Percentiles rank a stretch among this genome's conserved stretches.
These are phyloP conservation scores for Megaptera novaeangliae DNA, from an alignment of 2,113 vertebrate genomes.

Conservation along the genomic window DNA sequence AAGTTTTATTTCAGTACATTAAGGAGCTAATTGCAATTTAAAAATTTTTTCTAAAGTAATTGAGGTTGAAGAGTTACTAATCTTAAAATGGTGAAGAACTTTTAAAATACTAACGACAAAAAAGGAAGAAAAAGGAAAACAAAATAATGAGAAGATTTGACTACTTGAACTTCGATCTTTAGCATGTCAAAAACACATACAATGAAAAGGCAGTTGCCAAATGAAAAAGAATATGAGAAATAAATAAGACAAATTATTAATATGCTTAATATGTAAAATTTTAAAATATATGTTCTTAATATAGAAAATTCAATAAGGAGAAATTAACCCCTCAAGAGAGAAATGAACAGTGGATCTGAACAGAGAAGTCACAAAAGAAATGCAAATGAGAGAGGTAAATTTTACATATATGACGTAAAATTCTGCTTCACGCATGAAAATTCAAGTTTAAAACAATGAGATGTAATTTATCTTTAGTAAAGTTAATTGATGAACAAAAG, in stretches of 20 bases:
- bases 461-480: background rate
- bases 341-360: background rate
- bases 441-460: background rate
- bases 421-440: background rate
- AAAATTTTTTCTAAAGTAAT: background rate
- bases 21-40: background rate
- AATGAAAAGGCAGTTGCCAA: background rate
- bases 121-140: background rate
- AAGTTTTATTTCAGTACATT: background rate
- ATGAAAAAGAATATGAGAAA: background rate
- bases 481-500: background rate
- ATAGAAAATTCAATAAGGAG: background rate
- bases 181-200: background rate
- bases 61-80: background rate
- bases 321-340: background rate
- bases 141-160: background rate
- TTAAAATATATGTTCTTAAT: background rate
- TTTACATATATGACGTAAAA: background rate
- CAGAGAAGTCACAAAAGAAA: background rate
- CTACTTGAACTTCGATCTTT: background rate
- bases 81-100: background rate
- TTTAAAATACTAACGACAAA: background rate
- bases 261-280: background rate
- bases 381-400: background rate
- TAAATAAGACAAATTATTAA: background rate